Percentiles rank a stretch among this genome's conserved stretches.
Conservation (phyloP, 92 coral and sea anemone species). For the Chrysogorgia sp. region DNA sequence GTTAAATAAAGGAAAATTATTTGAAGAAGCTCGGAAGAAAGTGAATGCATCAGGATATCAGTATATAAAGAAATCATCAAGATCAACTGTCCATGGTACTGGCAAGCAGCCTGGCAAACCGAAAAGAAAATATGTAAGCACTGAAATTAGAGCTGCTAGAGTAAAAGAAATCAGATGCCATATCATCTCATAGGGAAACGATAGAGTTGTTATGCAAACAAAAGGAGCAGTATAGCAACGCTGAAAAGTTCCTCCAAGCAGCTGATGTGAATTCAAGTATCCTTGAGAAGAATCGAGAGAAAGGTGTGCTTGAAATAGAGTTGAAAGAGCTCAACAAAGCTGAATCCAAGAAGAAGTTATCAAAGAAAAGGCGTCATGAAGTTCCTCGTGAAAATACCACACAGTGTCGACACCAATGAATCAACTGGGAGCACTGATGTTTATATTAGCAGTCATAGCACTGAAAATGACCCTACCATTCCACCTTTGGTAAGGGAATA, state of each 20-base stretch:
- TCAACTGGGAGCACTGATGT: background rate
- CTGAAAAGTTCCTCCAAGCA: constrained; percentile 30
- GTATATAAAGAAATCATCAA: constrained; percentile 18
- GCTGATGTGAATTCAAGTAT: constrained; percentile 33
- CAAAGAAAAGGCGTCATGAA: constrained; percentile 16
- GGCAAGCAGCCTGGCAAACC: constrained; percentile 6
- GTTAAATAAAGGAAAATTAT: too few species aligned
- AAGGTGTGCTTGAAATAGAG: constrained; percentile 15
- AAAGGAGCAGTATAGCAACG: constrained; percentile 18
- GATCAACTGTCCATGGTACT: constrained; percentile 30
- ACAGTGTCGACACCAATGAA: background rate
- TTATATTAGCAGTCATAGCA: background rate
- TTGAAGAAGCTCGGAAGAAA: constrained; percentile 29
- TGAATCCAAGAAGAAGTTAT: constrained; percentile 10
- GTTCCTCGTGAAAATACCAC: background rate
- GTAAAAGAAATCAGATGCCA: constrained; percentile 15
- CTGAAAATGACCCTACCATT: background rate
- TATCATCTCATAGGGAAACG: constrained; percentile 17
- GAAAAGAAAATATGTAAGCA: constrained; percentile 22
- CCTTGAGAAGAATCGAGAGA: constrained; percentile 13
- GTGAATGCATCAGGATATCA: constrained; percentile 23
- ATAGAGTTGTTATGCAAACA: constrained; percentile 14
- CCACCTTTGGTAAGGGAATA: background rate
- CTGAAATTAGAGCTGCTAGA: constrained; percentile 3
- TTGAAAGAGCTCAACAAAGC: constrained; percentile 17